Evolutionary conservation across 2,888 invertebrate genomes (phyloP).

Genomic region (Plebejus argus): DNA sequence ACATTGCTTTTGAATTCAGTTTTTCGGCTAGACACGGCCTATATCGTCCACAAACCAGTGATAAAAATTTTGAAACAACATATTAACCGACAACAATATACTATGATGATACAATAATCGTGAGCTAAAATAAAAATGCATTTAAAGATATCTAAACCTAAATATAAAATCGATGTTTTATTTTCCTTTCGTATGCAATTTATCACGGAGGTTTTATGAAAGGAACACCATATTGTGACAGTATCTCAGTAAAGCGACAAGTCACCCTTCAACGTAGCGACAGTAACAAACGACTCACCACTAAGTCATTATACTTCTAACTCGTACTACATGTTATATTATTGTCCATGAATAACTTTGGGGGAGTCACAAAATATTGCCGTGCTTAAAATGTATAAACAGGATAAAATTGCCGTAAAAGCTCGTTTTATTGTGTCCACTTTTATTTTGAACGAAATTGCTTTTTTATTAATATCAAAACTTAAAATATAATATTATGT

Average conservation of each 20-base stretch:
- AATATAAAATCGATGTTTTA: conserved; percentile 35
- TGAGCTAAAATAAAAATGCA: neutral
- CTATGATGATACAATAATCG: neutral
- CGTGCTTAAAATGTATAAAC: conserved; percentile 21
- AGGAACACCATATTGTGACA: conserved; percentile 43
- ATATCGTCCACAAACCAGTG: neutral
- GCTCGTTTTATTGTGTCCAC: conserved; percentile 4
- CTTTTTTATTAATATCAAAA: neutral
- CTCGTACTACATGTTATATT: conserved; percentile 47
- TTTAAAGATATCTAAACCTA: neutral
- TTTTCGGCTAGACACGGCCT: neutral
- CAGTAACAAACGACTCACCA: conserved; percentile 49
- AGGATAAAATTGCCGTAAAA: neutral
- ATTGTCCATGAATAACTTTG: conserved; percentile 28
- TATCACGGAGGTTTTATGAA: conserved; percentile 47
- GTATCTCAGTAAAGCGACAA: conserved; percentile 48
- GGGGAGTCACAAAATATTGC: neutral
- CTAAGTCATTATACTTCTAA: conserved; percentile 29
- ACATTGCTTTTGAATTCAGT: neutral
- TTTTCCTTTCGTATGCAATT: conserved; percentile 44
- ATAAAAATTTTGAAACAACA: neutral
- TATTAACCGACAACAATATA: neutral
- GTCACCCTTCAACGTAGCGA: conserved; percentile 55
- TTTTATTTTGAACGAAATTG: neutral
- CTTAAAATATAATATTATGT: neutral